phyloP scores from a whole-genome alignment of 2,888 invertebrate species.

The Tachina grossa region DNA sequence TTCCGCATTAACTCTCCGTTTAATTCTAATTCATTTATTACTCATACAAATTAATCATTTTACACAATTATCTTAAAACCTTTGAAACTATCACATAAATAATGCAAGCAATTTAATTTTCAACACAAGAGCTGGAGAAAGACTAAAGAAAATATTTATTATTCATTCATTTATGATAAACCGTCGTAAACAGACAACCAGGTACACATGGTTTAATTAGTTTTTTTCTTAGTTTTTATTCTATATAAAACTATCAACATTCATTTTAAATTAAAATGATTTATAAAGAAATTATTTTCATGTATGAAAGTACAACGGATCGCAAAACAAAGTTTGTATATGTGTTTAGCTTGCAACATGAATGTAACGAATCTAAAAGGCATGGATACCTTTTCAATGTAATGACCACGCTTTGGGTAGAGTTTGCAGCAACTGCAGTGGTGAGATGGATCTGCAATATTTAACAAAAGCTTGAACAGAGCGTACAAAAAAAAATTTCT shows the following conservation, averaged over 20 bases:
- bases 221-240: slow-evolving; percentile 16
- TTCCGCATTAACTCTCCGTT: slow-evolving; percentile 30
- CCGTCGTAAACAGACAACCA: slow-evolving; percentile 43
- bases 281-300: slow-evolving; percentile 61
- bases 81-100: slow-evolving; percentile 56
- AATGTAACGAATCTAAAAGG: too few species aligned
- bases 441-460: too few species aligned
- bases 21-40: slow-evolving; percentile 16
- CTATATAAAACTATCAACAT: slow-evolving; percentile 62
- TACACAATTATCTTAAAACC: slow-evolving; percentile 60
- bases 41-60: slow-evolving; percentile 53
- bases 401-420: too few species aligned
- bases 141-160: slow-evolving; percentile 11
- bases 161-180: slow-evolving; percentile 51
- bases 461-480: too few species aligned
- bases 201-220: not conserved
- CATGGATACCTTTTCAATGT: too few species aligned
- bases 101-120: slow-evolving; percentile 54
- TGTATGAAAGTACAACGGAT: not conserved
- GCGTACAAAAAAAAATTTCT: too few species aligned
- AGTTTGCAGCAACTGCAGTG: too few species aligned
- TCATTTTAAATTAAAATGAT: slow-evolving; percentile 69
- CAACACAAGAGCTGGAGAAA: slow-evolving; percentile 9
- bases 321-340: not conserved
- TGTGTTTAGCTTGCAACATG: too few species aligned